Evolutionary conservation across 2,888 invertebrate species (phyloP).

Genomic region (Dinocampus coccinellae): DNA sequence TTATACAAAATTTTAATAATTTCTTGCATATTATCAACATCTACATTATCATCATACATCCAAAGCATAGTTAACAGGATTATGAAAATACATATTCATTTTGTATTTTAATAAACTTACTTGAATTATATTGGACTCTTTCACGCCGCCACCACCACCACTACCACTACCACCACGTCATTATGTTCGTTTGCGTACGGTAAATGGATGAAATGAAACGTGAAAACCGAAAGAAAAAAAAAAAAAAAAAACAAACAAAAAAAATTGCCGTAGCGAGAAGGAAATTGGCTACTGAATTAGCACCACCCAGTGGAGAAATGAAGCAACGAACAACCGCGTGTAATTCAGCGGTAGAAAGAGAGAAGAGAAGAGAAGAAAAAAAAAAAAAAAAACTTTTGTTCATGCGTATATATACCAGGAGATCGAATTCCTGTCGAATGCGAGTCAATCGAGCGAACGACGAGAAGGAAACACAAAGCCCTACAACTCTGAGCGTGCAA

Average conservation of each 20-base stretch:
- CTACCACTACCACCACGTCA: too few species aligned
- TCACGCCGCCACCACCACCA: too few species aligned
- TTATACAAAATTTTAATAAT: too few species aligned
- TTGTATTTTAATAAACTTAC: too few species aligned
- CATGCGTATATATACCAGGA: neutral
- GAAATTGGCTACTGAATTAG: neutral
- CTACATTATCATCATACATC: neutral
- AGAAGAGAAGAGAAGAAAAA: too few species aligned
- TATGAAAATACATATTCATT: too few species aligned
- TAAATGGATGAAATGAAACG: neutral
- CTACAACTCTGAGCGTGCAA: conserved; percentile 7
- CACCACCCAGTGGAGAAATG: neutral
- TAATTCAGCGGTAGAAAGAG: neutral
- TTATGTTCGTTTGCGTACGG: neutral
- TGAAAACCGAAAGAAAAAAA: neutral
- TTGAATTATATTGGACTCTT: too few species aligned
- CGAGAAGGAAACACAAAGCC: conserved; percentile 19
- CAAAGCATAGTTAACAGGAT: too few species aligned
- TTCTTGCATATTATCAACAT: neutral
- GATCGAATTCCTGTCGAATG: conserved; percentile 17
- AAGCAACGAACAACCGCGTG: neutral
- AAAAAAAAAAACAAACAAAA: conserved; percentile 1
- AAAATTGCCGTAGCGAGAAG: neutral
- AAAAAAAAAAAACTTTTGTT: conserved; percentile 21
- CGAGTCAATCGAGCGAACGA: conserved; percentile 21